These are phyloP conservation scores for Epirrhoe tristata DNA, from an alignment of 2,888 invertebrate species.

Conservation along the genomic window DNA sequence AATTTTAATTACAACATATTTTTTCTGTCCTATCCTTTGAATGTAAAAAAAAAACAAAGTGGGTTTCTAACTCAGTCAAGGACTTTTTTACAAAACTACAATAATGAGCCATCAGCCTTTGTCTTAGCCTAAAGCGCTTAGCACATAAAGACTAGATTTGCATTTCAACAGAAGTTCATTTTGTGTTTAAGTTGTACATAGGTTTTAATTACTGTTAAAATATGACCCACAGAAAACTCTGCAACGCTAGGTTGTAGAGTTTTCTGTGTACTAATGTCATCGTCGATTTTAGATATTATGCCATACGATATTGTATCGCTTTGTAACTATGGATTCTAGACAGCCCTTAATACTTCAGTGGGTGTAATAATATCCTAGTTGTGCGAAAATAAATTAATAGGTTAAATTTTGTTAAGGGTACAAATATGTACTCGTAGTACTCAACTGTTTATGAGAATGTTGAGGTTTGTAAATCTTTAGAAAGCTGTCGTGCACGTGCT, in stretches of 20 bases:
- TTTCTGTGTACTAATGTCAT: no score
- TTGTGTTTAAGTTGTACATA: not conserved
- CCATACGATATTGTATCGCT: no score
- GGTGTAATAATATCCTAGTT: not conserved
- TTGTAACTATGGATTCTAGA: no score
- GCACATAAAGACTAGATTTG: not conserved
- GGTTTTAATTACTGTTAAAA: not conserved
- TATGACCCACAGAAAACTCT: not conserved
- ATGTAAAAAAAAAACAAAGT: no score
- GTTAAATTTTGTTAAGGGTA: conserved; percentile 5
- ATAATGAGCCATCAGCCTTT: not conserved
- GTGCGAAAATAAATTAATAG: not conserved
- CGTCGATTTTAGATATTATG: no score
- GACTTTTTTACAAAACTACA: not conserved
- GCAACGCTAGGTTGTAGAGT: conserved; percentile 6
- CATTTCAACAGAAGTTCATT: not conserved
- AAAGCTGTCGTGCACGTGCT: conserved; percentile 56
- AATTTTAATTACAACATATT: no score
- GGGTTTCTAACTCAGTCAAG: no score
- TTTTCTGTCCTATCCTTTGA: no score
- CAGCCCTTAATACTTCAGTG: no score
- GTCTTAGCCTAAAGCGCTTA: not conserved
- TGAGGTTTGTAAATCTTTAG: conserved; percentile 68
- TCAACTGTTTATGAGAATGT: conserved; percentile 49
- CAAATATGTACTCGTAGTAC: conserved; percentile 15